These are phyloP conservation scores for Scaptomyza pallida DNA, from an alignment of 1,140 invertebrate genomes.

Conservation along the genomic window DNA sequence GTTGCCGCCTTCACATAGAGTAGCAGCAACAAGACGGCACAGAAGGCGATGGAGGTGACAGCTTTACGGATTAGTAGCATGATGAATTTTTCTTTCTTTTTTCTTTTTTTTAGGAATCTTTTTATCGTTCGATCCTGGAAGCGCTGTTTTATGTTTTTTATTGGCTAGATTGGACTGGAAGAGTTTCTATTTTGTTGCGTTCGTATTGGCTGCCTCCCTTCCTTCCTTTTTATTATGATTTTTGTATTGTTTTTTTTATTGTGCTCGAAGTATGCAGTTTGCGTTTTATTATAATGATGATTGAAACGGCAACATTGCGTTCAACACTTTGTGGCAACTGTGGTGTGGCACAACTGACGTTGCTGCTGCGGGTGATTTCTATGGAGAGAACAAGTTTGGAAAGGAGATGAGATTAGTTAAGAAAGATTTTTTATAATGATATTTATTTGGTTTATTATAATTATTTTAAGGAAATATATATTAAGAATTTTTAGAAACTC, in stretches of 20 bases:
- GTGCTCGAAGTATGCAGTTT: conserved; percentile 12
- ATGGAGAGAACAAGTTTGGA: neutral
- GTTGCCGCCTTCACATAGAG: conserved; percentile 66
- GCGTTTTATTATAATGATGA: conserved; percentile 25
- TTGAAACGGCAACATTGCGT: conserved; percentile 32
- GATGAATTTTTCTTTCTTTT: neutral
- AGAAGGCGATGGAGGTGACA: conserved; percentile 49
- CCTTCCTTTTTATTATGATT: too few relatives aligned
- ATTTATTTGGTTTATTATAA: too few relatives aligned
- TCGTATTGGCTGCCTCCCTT: conserved; percentile 66
- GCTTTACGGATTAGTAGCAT: conserved; percentile 55
- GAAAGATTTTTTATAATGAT: too few relatives aligned
- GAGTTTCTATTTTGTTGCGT: conserved; percentile 58
- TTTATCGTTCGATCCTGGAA: conserved; percentile 52
- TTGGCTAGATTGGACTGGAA: conserved; percentile 57
- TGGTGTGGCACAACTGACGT: conserved; percentile 2
- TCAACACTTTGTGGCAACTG: conserved; percentile 13
- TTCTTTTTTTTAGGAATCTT: conserved; percentile 10
- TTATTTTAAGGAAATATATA: too few relatives aligned
- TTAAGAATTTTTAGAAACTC: too few relatives aligned
- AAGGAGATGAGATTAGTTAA: neutral
- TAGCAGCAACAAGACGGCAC: conserved; percentile 53
- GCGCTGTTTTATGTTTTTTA: conserved; percentile 28
- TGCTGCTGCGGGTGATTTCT: conserved; percentile 1
- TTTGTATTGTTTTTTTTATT: conserved; percentile 10